Percentiles rank a stretch among this genome's conserved stretches.
phyloP scores from a whole-genome alignment of 2,797 vertebrate genomes.

The Periophthalmus magnuspinnatus region DNA sequence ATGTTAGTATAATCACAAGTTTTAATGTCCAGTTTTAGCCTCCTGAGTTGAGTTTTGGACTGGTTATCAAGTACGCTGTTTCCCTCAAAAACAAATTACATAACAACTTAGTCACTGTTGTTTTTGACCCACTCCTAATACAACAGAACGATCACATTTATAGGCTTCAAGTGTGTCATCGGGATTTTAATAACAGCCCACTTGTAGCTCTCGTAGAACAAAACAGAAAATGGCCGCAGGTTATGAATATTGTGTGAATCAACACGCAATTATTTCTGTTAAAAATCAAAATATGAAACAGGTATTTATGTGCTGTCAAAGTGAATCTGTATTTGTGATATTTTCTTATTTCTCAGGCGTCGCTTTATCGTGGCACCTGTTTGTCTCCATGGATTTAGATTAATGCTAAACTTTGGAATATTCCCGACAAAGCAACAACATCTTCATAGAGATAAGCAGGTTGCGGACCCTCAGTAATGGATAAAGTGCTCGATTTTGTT shows the following conservation, averaged over 20 bases:
- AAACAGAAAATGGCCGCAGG: not conserved
- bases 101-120: conserved; percentile 9
- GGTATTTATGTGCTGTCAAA: too few relatives aligned
- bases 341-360: too few relatives aligned
- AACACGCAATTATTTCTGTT: too few relatives aligned
- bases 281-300: not conserved
- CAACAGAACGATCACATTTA: not conserved
- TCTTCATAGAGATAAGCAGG: too few relatives aligned
- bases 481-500: too few relatives aligned
- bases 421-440: too few relatives aligned
- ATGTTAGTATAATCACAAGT: not conserved
- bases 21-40: not conserved
- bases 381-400: too few relatives aligned
- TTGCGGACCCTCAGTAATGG: too few relatives aligned
- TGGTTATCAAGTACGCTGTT: not conserved
- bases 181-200: conserved; percentile 5
- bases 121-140: conserved; percentile 5
- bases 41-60: not conserved
- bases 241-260: not conserved
- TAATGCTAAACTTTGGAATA: too few relatives aligned
- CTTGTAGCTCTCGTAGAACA: not conserved
- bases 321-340: too few relatives aligned
- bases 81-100: conserved; percentile 5
- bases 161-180: not conserved
- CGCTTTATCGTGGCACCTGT: too few relatives aligned